Evolutionary conservation across 2,113 vertebrate species (phyloP).

Genomic region (Nyctibius bracteatus): DNA sequence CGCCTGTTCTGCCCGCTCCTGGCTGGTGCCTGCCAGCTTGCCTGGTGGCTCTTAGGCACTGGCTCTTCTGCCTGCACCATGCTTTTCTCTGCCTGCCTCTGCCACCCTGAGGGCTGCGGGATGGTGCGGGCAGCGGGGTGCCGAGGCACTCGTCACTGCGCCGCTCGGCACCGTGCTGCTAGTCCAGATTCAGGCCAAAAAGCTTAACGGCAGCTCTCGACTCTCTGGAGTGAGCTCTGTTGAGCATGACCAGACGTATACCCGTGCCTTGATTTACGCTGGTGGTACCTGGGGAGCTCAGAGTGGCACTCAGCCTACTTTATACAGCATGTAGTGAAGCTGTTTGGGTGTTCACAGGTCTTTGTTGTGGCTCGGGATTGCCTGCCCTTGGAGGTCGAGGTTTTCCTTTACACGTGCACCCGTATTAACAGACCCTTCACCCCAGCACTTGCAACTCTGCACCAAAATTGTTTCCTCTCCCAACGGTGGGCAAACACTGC

Average conservation of each 20-base stretch:
- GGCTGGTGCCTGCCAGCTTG: neutral
- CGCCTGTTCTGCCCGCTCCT: fast-evolving
- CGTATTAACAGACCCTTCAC: fast-evolving
- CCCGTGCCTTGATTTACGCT: neutral
- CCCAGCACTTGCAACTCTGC: neutral
- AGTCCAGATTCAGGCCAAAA: neutral
- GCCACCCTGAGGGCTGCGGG: neutral
- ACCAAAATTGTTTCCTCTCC: neutral
- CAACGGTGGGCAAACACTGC: neutral
- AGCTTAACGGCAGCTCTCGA: fast-evolving
- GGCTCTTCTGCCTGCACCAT: neutral
- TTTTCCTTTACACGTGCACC: neutral
- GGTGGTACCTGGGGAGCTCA: neutral
- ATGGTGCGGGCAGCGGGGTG: neutral
- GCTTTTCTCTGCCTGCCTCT: neutral
- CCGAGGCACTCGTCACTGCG: neutral
- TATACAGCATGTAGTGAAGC: neutral
- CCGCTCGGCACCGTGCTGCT: neutral
- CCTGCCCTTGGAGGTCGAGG: neutral
- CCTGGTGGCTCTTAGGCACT: neutral
- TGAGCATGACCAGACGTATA: too few species aligned
- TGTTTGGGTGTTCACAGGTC: neutral
- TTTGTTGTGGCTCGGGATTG: neutral
- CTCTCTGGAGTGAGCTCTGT: neutral
- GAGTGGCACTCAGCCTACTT: neutral